Percentiles rank a stretch among this genome's conserved stretches.
phyloP scores from a whole-genome alignment of 2,888 invertebrate genomes.

The Pegoplata infirma region DNA sequence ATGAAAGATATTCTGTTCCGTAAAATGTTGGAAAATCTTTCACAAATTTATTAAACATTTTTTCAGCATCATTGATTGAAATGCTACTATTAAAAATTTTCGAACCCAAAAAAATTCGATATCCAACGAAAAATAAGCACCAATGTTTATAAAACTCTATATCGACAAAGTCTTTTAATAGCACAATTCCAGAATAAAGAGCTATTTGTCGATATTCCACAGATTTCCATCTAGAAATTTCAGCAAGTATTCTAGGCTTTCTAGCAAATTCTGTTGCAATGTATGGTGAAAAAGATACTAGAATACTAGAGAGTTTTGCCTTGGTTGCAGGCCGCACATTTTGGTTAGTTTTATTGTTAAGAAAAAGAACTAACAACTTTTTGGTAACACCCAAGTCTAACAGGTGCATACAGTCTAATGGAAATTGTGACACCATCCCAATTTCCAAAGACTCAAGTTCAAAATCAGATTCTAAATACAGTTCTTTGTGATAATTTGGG shows the following conservation, averaged over 20 bases:
- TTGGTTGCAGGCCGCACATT: constrained; percentile 15
- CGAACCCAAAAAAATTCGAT: neutral
- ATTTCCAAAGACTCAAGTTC: neutral
- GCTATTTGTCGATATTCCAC: constrained; percentile 27
- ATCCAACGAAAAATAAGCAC: neutral
- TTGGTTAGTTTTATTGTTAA: constrained; percentile 34
- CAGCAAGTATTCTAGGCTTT: constrained; percentile 22
- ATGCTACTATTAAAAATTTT: neutral
- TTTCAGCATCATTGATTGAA: neutral
- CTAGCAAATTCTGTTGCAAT: constrained; percentile 20
- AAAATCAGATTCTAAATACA: neutral
- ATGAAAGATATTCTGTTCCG: neutral
- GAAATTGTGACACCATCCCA: constrained; percentile 26
- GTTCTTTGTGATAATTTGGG: neutral
- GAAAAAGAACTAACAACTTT: constrained; percentile 22
- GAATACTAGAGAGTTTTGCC: neutral
- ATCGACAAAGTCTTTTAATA: constrained; percentile 24
- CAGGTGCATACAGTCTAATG: constrained; percentile 32
- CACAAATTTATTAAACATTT: neutral
- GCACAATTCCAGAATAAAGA: constrained; percentile 19
- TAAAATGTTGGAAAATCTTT: neutral
- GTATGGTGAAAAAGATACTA: neutral
- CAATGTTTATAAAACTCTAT: neutral
- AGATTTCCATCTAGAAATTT: constrained; percentile 28
- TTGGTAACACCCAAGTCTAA: constrained; percentile 27